Conservation (phyloP, 2,888 invertebrate species). For the Trichopoda pennipes region DNA sequence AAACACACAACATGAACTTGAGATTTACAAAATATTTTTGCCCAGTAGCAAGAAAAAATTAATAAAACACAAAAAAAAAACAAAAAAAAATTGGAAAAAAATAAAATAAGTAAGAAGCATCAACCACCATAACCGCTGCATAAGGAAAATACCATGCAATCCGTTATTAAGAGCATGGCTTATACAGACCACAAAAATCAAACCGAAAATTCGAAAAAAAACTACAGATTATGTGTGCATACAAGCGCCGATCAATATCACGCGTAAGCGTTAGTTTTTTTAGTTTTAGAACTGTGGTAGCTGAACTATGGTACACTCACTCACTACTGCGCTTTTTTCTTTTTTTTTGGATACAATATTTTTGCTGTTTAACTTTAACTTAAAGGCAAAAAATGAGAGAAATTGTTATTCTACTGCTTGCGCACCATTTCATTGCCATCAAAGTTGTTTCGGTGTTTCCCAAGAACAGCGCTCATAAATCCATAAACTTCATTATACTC, state of each 20-base stretch:
- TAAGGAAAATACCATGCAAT: conserved; percentile 52
- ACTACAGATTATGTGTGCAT: conserved; percentile 61
- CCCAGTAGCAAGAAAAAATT: conserved; percentile 60
- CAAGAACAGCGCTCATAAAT: conserved; percentile 66
- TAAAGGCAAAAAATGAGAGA: conserved; percentile 67
- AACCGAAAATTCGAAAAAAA: conserved; percentile 18
- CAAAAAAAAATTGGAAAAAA: conserved; percentile 14
- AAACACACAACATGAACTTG: conserved; percentile 58
- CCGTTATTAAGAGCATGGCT: conserved; percentile 65
- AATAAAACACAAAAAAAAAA: too few species aligned
- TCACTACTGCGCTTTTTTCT: conserved; percentile 9
- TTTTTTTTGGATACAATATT: conserved; percentile 3
- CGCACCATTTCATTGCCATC: conserved; percentile 48
- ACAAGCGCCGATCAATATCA: conserved; percentile 70
- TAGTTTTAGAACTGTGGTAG: conserved; percentile 41
- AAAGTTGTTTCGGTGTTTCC: conserved; percentile 54
- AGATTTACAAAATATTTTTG: conserved; percentile 62
- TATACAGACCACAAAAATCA: conserved; percentile 59
- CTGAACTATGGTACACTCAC: background rate
- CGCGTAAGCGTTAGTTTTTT: conserved; percentile 67
- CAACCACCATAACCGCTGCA: conserved; percentile 28
- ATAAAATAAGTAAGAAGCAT: conserved; percentile 55
- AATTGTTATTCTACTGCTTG: conserved; percentile 39
- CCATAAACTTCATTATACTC: conserved; percentile 61
- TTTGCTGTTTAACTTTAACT: conserved; percentile 58